Base-by-base conservation (phyloP, 2,113 vertebrate species). In the Rhineura floridana region DNA sequence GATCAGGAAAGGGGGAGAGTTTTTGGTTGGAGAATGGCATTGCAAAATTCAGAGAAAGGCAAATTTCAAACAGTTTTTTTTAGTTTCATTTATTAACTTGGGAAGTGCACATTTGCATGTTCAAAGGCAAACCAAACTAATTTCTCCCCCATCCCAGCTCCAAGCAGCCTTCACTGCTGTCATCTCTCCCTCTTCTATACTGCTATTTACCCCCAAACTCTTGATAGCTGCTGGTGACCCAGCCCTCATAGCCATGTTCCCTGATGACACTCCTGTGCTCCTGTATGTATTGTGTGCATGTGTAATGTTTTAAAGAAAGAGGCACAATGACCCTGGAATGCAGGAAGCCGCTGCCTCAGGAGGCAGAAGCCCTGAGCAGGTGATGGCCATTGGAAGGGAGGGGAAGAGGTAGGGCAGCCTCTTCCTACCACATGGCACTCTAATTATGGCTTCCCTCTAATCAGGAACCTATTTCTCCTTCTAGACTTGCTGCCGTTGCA, bases 401-500 rank as follows among this genome's bases (percentile, higher is more conserved):
- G 8, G 30, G 19, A 19, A 59, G n/a, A 36, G 3, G 19, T 62
- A 30, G 79, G 2, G 11, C 28, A 72, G 46, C 11, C 52, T 12
- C 23, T 8, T 11, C 52, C 9, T 6, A 13, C n/a, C 12, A 4
- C 70, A 36, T 28, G 33, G 28, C 23, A 8, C 36, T 55, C 1
- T 4, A 1, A 13, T 50, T 8, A 11, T 42, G 1, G 19, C 8
- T 55, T 11, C 23, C 46, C 21, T 13, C 62, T 84, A 23, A 86
- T 30, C 2, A 1, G 21, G 76, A 17, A 28, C 62, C 63, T 12
- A 0, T 91, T 91, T 89, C 81, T 88, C 78, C 69, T 73, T 13
- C 12, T 96, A 99, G 99, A 99, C 97, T 0, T 99, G 99, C 91
- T 97, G 97, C 89, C 97, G 96, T 90, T 99, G 98, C 96, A 98